Conservation (phyloP, 2,888 invertebrate genomes). For the Cremastobaeus sp. region DNA sequence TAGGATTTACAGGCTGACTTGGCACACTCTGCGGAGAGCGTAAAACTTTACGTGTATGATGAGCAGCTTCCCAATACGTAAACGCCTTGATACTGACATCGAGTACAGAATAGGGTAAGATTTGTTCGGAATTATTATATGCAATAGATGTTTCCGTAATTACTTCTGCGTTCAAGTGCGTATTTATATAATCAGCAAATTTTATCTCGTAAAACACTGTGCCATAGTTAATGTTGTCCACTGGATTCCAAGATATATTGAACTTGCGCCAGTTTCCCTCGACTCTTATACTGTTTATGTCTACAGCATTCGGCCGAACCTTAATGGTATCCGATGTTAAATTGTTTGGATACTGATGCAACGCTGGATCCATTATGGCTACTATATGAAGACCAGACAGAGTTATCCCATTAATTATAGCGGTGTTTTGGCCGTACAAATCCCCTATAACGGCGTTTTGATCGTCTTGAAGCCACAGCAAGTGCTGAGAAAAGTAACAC, state of each 20-base stretch:
- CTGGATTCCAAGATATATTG: slow-evolving; percentile 89
- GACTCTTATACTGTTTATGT: slow-evolving; percentile 83
- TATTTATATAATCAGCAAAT: slow-evolving; percentile 81
- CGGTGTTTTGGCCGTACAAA: slow-evolving; percentile 85
- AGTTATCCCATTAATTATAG: slow-evolving; percentile 82
- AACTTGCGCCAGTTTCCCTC: slow-evolving; percentile 89
- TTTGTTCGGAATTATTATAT: slow-evolving; percentile 78
- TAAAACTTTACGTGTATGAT: slow-evolving; percentile 81
- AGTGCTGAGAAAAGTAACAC: slow-evolving; percentile 88
- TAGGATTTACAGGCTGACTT: slow-evolving; percentile 84
- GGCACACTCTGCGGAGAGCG: slow-evolving; percentile 91
- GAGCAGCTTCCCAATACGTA: slow-evolving; percentile 90
- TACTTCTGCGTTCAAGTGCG: slow-evolving; percentile 80
- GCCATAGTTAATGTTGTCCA: slow-evolving; percentile 87
- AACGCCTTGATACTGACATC: slow-evolving; percentile 88
- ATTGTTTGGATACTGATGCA: slow-evolving; percentile 82
- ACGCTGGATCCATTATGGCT: slow-evolving; percentile 85
- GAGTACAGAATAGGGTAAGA: slow-evolving; percentile 85
- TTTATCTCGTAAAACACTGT: slow-evolving; percentile 90
- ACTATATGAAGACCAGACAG: slow-evolving; percentile 84
- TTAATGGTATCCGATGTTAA: slow-evolving; percentile 79
- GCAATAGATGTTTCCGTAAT: slow-evolving; percentile 72
- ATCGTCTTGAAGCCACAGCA: slow-evolving; percentile 90
- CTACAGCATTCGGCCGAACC: slow-evolving; percentile 87
- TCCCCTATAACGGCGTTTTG: slow-evolving; percentile 88